Evolutionary conservation across 2,113 vertebrate genomes (phyloP), one percentile per base, ranked within the genome.

Genomic region (Arothron firmamentum): DNA sequence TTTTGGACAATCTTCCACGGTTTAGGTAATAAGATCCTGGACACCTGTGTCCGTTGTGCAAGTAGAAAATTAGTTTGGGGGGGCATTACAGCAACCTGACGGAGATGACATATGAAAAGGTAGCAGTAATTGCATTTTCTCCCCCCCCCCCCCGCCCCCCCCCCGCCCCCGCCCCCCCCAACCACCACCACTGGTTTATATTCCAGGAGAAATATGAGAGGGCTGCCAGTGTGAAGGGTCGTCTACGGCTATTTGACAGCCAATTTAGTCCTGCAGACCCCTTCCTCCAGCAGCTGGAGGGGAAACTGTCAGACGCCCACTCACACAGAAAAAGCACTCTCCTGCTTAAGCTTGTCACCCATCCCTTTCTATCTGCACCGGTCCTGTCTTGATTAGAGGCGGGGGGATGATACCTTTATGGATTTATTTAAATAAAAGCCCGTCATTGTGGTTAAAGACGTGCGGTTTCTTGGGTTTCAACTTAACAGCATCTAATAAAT

Each of bases 211-310:
- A 87, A 82, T 77, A 76, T 78, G 70, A 84, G 72, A 71, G 31
- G 56, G 21, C 47, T 48, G 74, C 51, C 66, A 66, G 52, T 72
- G 62, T 64, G 59, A 72, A 69, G 70, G 67, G 76, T 70, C 10
- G 17, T 78, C 72, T 71, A 23, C 77, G 74, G 68, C 66, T 72
- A 62, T 65, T 54, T 86, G 83, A 83, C 83, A 83, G 83, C 74
- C 76, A 85, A 84, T 83, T 84, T 84, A 74, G 80, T 34, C 59
- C 60, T 60, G 72, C 80, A 72, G 72, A 75, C 63, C 76, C 76
- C 71, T 64, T 67, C 79, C 62, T 56, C 14, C 61, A 68, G 71
- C 65, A 10, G 10, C 55, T 25, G 14, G 54, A 25, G 53, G 69
- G 67, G 46, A 42, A 74, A 54, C 78, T 83, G 76, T 81, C 76